phyloP scores from a whole-genome alignment of 2,797 vertebrate genomes.

The Falco columbarius region DNA sequence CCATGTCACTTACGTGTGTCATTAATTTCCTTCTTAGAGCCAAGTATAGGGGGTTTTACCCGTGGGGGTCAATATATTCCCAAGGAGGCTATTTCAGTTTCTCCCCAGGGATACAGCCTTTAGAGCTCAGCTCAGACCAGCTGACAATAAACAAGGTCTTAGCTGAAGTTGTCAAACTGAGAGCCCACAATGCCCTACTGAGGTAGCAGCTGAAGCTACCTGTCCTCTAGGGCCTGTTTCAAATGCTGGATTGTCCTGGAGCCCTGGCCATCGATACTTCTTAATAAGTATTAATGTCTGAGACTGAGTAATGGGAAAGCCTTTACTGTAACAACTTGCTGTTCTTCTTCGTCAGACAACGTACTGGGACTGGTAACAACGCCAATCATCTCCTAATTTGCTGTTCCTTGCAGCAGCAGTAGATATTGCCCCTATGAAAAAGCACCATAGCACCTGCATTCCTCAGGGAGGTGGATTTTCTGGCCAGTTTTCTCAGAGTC shows the following conservation, averaged over 20 bases:
- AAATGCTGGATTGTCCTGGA: background rate
- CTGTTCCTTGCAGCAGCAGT: background rate
- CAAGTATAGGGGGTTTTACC: background rate
- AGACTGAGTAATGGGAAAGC: background rate
- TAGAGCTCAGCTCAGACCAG: background rate
- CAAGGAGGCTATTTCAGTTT: background rate
- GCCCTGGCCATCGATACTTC: background rate
- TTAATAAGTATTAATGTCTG: background rate
- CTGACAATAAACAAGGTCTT: background rate
- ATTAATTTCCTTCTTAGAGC: background rate
- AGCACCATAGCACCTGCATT: background rate
- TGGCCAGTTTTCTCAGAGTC: background rate
- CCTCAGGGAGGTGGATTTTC: background rate
- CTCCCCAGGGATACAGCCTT: background rate
- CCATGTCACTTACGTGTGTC: background rate
- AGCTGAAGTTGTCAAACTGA: background rate
- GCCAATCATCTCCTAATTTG: background rate
- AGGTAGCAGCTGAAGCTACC: background rate
- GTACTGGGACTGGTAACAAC: background rate
- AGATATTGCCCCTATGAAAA: background rate
- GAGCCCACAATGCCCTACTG: background rate
- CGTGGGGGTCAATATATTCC: background rate
- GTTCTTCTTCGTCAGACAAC: background rate
- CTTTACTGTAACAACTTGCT: background rate
- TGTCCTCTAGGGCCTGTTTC: background rate